phyloP scores from a whole-genome alignment of 2,888 invertebrate genomes.

The Boloria selene region DNA sequence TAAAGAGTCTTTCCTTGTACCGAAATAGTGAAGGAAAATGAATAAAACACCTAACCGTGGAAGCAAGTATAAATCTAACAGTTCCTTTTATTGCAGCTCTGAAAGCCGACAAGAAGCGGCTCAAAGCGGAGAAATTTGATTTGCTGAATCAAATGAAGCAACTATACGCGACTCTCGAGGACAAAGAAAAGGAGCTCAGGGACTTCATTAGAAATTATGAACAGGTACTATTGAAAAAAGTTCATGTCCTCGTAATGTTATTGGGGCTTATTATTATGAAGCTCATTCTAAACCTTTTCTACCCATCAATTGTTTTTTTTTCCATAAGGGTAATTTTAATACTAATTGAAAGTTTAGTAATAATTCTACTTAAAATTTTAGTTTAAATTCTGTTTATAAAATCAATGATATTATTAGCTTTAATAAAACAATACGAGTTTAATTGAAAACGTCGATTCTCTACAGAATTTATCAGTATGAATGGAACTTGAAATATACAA shows the following conservation, averaged over 20 bases:
- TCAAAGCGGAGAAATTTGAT: slow-evolving; percentile 97
- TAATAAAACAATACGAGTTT: slow-evolving; percentile 1
- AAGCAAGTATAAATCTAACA: slow-evolving; percentile 33
- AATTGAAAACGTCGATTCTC: slow-evolving; percentile 11
- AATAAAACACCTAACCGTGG: slow-evolving; percentile 28
- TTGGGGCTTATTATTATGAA: not conserved
- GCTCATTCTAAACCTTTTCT: not conserved
- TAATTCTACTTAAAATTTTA: not conserved
- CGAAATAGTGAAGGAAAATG: slow-evolving; percentile 32
- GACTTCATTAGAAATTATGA: slow-evolving; percentile 98
- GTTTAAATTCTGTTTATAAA: not conserved
- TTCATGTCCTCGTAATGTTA: not conserved
- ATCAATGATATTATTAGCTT: slow-evolving; percentile 1
- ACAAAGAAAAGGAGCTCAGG: slow-evolving; percentile 95
- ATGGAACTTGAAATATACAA: slow-evolving; percentile 8
- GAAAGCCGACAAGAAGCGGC: slow-evolving; percentile 93
- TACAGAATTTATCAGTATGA: slow-evolving; percentile 3
- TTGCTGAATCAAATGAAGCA: slow-evolving; percentile 97
- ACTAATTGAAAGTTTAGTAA: not conserved
- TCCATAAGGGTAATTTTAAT: not conserved
- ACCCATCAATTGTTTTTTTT: not conserved
- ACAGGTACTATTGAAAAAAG: slow-evolving; percentile 80
- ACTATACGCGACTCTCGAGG: slow-evolving; percentile 95
- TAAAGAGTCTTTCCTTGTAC: slow-evolving; percentile 32
- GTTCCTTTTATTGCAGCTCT: slow-evolving; percentile 80